Evolutionary conservation across 2,113 vertebrate species (phyloP).

Genomic region (Perccottus glenii): DNA sequence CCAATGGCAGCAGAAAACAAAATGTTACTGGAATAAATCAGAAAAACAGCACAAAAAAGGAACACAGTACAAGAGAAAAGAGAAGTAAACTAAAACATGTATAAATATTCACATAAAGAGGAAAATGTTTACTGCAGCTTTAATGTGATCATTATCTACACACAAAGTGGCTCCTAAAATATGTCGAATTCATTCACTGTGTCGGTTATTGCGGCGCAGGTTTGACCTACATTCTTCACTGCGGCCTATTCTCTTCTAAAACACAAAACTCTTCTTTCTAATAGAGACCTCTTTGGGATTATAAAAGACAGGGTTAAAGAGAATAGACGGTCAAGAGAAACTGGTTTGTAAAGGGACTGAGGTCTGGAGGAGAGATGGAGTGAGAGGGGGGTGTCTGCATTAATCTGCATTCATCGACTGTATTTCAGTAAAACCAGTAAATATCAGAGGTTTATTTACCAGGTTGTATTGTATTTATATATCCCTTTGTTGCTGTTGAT

Average conservation of each 20-base stretch:
- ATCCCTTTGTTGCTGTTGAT: no score
- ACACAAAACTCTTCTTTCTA: neutral
- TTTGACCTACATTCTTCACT: conserved; percentile 3
- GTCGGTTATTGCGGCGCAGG: neutral
- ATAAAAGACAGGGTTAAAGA: neutral
- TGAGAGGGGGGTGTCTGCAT: neutral
- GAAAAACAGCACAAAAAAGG: no score
- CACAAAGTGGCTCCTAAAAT: neutral
- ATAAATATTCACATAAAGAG: no score
- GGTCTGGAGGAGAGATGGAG: neutral
- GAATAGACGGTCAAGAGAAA: neutral
- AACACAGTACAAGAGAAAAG: no score
- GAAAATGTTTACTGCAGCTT: no score
- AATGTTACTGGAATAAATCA: no score
- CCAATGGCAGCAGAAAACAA: no score
- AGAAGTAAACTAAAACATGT: no score
- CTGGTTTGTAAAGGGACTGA: neutral
- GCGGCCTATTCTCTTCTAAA: neutral
- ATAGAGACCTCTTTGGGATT: neutral
- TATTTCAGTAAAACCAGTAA: neutral
- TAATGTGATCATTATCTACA: no score
- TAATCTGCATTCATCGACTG: neutral
- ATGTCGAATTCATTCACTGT: neutral
- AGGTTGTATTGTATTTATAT: no score
- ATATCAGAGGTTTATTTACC: no score